Base-by-base conservation (phyloP, 2,888 invertebrate genomes). In the Pseudeuparius sepicola region DNA sequence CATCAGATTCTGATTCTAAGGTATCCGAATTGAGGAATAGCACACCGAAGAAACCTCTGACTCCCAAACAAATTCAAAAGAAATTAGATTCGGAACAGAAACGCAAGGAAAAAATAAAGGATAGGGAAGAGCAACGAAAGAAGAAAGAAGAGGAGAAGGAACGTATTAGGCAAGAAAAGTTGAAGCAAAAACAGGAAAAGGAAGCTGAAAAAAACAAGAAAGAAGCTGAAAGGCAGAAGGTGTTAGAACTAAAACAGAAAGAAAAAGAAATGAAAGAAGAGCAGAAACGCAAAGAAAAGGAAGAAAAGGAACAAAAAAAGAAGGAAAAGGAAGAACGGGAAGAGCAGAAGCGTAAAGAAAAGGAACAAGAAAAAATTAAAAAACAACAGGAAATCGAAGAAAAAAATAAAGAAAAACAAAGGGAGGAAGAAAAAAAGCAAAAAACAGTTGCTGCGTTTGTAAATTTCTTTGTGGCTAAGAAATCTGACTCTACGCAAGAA, bases 391-490 rank as follows among this genome's bases (percentile, higher is more conserved):
- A 68, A 43, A 59, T 61, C 14, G 63, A 60, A 18, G 74, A 65
- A 59, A 82, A 71, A 46, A 73, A 74, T 46, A 66, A 65, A 32
- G 74, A 76, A 48, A 81, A 54, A 40, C 68, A 75, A 46, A 84
- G 82, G 57, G 74, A 73, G 32, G 79, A 81, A 54, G 68, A 77
- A 7, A 80, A 79, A 47, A 82, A 83, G 53, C 80, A 81, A 46
- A 85, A 86, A 53, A 77, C 77, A 0, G 80, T 81, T 1, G 77
- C 78, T 33, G 80, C 77, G 4, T 89, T 90, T 53, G 78, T 70
- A 0, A 87, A 81, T 51, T 90, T 89, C 57, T 90, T 90, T 59
- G 76, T 81, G 1, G 65, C 73, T 3, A 77, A 73, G 52, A 76
- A 66, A 47, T 46, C 49, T 7, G 55, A 54, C 14, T 26, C 29